Conservation (phyloP, 2,113 vertebrate genomes). For the pig (Sus scrofa) region DNA sequence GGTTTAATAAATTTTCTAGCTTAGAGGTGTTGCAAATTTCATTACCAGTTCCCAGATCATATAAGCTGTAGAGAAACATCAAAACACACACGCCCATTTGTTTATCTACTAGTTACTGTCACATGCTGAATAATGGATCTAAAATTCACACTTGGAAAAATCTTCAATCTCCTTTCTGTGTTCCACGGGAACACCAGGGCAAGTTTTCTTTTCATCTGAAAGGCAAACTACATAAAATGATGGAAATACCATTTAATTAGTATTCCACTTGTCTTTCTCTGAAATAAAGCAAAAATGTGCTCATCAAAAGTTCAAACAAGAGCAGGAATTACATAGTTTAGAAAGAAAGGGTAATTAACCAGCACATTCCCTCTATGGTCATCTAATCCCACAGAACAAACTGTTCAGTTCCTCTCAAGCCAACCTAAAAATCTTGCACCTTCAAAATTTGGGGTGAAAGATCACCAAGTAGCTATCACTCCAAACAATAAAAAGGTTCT, state of each 20-base stretch:
- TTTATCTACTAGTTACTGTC: background rate
- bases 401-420: background rate
- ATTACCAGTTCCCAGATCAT: background rate
- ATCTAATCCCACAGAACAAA: background rate
- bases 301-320: background rate
- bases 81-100: background rate
- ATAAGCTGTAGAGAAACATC: background rate
- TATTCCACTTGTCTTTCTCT: background rate
- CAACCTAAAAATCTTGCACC: background rate
- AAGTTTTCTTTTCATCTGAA: slow-evolving; percentile 38
- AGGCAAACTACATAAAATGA: background rate
- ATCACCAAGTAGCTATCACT: background rate
- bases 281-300: background rate
- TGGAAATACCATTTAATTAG: background rate
- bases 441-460: slow-evolving; percentile 17
- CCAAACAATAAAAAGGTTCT: slow-evolving; percentile 31
- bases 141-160: background rate
- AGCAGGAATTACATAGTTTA: background rate
- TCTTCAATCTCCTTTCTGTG: slow-evolving; percentile 42
- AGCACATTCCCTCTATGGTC: background rate
- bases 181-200: background rate
- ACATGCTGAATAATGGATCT: slow-evolving; percentile 13
- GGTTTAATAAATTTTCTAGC: slow-evolving; percentile 18
- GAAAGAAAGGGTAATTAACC: background rate
- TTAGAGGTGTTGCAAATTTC: background rate